Conservation (phyloP, 2,797 vertebrate genomes). For the Myotis planiceps region DNA sequence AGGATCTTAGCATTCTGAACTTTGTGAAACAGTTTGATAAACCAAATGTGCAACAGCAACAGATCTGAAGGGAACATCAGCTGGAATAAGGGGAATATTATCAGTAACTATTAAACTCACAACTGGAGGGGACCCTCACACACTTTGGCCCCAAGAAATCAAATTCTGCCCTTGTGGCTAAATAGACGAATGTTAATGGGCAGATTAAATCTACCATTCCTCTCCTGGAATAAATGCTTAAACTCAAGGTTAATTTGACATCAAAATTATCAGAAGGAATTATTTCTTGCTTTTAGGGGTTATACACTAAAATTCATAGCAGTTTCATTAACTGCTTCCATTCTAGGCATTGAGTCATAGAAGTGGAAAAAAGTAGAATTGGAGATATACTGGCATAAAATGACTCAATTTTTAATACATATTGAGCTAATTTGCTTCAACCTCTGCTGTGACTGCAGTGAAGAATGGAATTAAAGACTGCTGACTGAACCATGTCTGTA, state of each 20-base stretch:
- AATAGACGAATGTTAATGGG: neutral
- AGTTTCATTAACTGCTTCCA: neutral
- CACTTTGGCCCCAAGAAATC: neutral
- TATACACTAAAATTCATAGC: neutral
- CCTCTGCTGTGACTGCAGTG: neutral
- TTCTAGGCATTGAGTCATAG: neutral
- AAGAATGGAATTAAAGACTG: neutral
- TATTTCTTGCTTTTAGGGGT: neutral
- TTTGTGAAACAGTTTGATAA: neutral
- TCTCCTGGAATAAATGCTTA: neutral
- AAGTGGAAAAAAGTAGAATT: neutral
- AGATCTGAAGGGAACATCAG: neutral
- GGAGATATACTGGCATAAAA: neutral
- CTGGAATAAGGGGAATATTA: neutral
- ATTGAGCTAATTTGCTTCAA: neutral
- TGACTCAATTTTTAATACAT: neutral
- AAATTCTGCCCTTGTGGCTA: neutral
- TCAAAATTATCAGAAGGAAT: neutral
- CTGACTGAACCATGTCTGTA: neutral
- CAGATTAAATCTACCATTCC: neutral
- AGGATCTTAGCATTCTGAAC: neutral
- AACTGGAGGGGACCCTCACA: neutral
- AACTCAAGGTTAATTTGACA: neutral
- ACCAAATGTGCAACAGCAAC: neutral
- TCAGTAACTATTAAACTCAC: neutral